Base-by-base conservation (phyloP, 2,888 invertebrate species). In the Tachina lurida region DNA sequence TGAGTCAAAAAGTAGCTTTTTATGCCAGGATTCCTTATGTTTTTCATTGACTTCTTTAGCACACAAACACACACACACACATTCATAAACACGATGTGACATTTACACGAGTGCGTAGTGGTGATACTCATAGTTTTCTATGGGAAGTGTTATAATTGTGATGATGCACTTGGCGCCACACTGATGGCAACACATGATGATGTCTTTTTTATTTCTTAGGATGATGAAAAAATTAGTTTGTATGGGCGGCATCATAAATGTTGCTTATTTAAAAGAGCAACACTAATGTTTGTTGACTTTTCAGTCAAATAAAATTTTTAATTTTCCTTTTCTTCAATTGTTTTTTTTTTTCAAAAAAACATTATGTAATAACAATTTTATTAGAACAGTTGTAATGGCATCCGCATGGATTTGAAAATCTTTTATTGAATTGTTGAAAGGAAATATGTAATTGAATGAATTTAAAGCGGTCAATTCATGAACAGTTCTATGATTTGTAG, bases 121-220 rank as follows among this genome's bases (percentile, higher is more conserved):
- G 3, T 45, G 19, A 77, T 2, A 31, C 54, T 41, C 10, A 5
- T 41, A 31, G 15, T n/a, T 56, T 22, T 43, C 3, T 63, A 3
- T 10, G 45, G 31, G 3, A 81, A 39, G 77, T 77, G 60, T 76
- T 47, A 67, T 84, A 67, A 60, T 47, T 63, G 67, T 68, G 62
- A 73, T 76, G 84, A 77, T 71, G 75, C 70, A 79, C 67, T 86
- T 86, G 86, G 82, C 86, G 86, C 83, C 83, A 75, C 62, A 78
- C 17, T 41, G 54, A 60, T 52, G 49, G 75, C 78, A 86, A 71
- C 76, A 77, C 58, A 76, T 71, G 76, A 71, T 77, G 56, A 76
- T 68, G 68, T 54, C 54, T 52, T 41, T 45, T 17, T 54, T n/a
- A n/a, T n/a, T 41, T 52, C 47, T 45, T 17, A 49, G 63, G 56